These are phyloP conservation scores for Oncorhynchus mykiss DNA, from an alignment of 2,113 vertebrate species.

Conservation along the genomic window DNA sequence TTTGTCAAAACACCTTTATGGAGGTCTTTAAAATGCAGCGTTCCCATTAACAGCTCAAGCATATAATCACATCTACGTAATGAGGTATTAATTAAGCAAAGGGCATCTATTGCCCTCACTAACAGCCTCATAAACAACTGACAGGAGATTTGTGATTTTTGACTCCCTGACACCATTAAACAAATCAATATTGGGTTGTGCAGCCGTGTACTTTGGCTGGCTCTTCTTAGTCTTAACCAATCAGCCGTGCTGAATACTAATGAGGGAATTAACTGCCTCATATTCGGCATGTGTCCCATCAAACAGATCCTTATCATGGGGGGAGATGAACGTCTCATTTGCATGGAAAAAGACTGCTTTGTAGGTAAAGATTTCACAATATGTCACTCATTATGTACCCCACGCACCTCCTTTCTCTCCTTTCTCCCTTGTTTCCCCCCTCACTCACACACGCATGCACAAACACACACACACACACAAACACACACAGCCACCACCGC, in stretches of 20 bases:
- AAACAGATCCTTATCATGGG: slow-evolving; percentile 98
- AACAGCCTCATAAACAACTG: slow-evolving; percentile 99
- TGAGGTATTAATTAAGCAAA: slow-evolving; percentile 99
- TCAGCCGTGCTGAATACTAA: slow-evolving; percentile 98
- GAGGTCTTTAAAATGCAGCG: slow-evolving; percentile 82
- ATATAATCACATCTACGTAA: slow-evolving; percentile 99
- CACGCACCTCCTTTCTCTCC: background rate
- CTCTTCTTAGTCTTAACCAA: slow-evolving; percentile 94
- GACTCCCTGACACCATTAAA: slow-evolving; percentile 91
- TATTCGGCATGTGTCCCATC: slow-evolving; percentile 98
- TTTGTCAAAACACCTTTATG: slow-evolving; percentile 82
- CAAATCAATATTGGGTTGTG: slow-evolving; percentile 99
- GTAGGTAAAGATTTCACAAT: slow-evolving; percentile 99
- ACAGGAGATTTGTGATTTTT: slow-evolving; percentile 99
- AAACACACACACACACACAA: background rate
- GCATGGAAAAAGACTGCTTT: slow-evolving; percentile 97
- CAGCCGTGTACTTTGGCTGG: slow-evolving; percentile 86
- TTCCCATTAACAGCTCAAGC: slow-evolving; percentile 94
- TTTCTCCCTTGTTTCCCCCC: slow-evolving; percentile 5
- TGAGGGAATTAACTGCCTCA: slow-evolving; percentile 99
- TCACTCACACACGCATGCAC: background rate
- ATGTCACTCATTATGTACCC: slow-evolving; percentile 91
- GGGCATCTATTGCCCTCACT: slow-evolving; percentile 96
- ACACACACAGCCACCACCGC: background rate
- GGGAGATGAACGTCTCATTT: slow-evolving; percentile 94